Evolutionary conservation across 2,797 vertebrate species (phyloP).

Genomic region (Halcyon leucocephala): DNA sequence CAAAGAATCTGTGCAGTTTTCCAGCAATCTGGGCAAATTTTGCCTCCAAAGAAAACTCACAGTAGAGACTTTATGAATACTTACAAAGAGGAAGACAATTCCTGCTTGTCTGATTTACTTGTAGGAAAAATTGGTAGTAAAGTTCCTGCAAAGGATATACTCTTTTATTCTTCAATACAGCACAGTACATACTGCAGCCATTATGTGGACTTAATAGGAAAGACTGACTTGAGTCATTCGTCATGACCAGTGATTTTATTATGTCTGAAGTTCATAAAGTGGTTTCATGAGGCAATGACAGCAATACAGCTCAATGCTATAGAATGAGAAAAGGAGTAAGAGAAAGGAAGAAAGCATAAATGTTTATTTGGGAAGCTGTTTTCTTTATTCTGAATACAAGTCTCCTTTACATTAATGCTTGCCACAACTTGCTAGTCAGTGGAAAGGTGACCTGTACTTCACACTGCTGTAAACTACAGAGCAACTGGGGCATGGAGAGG

Average conservation of each 20-base stretch:
- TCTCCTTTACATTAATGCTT: neutral
- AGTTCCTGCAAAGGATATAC: neutral
- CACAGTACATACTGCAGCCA: neutral
- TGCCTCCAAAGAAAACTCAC: neutral
- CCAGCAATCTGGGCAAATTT: neutral
- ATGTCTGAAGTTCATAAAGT: neutral
- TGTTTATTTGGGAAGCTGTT: neutral
- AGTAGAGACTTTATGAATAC: neutral
- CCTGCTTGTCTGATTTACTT: neutral
- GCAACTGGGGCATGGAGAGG: neutral
- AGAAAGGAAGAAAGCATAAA: neutral
- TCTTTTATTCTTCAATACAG: neutral
- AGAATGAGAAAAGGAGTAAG: neutral
- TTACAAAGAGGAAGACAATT: neutral
- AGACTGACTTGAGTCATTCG: neutral
- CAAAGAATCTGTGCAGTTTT: neutral
- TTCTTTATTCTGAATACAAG: neutral
- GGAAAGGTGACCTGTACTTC: conserved; percentile 3
- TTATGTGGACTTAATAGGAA: neutral
- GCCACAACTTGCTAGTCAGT: neutral
- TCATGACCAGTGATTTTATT: neutral
- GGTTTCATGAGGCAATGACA: neutral
- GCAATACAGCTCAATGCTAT: neutral
- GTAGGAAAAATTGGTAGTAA: neutral
- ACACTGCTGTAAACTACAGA: neutral